Base-by-base conservation (phyloP, 30 jellyfish, hydroid and myxozoan species). In the Cassiopea andromeda region DNA sequence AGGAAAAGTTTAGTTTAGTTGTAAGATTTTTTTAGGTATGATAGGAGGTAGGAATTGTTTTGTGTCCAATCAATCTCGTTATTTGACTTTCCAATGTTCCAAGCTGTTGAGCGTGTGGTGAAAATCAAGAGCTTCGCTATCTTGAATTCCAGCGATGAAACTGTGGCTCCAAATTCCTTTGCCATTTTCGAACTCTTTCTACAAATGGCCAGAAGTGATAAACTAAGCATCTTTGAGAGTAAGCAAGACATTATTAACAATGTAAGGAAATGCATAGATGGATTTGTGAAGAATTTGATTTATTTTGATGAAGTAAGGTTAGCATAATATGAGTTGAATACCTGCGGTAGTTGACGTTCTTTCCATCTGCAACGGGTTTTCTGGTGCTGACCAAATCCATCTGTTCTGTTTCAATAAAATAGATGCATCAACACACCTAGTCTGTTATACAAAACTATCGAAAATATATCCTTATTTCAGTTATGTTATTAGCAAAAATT, bases 71-170 rank as follows among this genome's bases (percentile, higher is more conserved):
- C 64, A 54, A 6, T 54, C 7, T 54, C 10, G 12, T 54, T 6
- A 3, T 54, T 10, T 54, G 64, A 10, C 64, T 54, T 27, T 54
- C 64, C 64, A 3, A 54, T 54, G 64, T 54, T 10, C 10, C 64
- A 54, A 54, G 12, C 0, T 54, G 64, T 54, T 54, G 64, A 27
- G 64, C 7, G 12, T 10, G 12, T 0, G 12, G 64, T 54, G 64
- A 54, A 54, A 6, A 54, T 27, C 64, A 54, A 54, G 7, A 54
- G 7, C 64, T 3, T 3, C 16, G 17, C 15, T 70, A 90, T 82
- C 97, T 82, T 54, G 97, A 90, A 49, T 90, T 90, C 97, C 97
- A 90, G 58, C 97, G 78, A 77, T 90, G 97, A 66, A 75, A 46
- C 75, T 81, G 78, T 66, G 97, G 97, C 77, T 90, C 97, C 27